A percentile compares a stretch with the other conserved stretches of the same genome.
These are phyloP conservation scores for Apodemus speciosus DNA, from an alignment of 2,113 vertebrate genomes.

Conservation along the genomic window DNA sequence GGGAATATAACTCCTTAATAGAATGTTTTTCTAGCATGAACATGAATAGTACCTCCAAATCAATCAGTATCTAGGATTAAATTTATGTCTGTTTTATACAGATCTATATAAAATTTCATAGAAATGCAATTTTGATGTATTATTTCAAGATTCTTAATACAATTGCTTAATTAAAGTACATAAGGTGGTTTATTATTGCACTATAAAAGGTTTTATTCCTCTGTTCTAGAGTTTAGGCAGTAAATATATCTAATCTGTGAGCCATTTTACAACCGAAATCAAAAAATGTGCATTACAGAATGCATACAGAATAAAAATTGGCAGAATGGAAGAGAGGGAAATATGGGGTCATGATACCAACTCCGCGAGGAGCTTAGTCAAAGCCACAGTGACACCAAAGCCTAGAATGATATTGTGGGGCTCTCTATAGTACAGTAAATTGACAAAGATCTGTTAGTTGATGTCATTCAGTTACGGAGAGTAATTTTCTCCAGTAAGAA, in stretches of 20 bases:
- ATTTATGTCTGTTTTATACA: not conserved
- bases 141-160: not conserved
- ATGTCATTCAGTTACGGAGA: not conserved
- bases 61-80: not conserved
- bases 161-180: not conserved
- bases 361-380: not conserved
- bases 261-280: not conserved
- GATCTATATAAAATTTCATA: not conserved
- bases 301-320: not conserved
- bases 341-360: not conserved
- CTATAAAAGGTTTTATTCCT: not conserved
- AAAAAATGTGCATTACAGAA: not conserved
- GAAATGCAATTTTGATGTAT: not conserved
- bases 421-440: not conserved
- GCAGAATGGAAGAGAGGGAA: not conserved
- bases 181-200: not conserved
- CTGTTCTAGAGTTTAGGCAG: not conserved
- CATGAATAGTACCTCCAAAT: not conserved
- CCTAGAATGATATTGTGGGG: not conserved
- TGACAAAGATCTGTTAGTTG: not conserved
- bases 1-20: not conserved
- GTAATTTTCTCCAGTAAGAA: not conserved
- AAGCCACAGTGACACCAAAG: not conserved
- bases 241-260: not conserved
- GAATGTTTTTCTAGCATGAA: not conserved